These are phyloP conservation scores for Syrista parreyssii DNA, from an alignment of 2,888 invertebrate species.

Conservation along the genomic window DNA sequence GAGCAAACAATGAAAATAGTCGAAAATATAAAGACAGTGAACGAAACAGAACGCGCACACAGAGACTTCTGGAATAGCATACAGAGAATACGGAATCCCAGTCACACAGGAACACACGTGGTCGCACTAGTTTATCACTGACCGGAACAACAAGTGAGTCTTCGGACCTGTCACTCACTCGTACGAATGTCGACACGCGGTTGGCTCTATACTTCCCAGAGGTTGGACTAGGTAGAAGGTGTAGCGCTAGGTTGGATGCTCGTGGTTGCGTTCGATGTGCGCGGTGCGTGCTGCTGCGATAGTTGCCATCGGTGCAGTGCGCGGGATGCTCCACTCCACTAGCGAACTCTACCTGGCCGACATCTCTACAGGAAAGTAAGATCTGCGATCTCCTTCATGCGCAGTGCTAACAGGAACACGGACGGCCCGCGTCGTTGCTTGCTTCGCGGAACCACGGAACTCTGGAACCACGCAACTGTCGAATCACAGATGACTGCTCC, in stretches of 20 bases:
- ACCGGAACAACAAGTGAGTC: no score
- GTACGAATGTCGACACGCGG: not conserved
- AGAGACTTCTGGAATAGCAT: no score
- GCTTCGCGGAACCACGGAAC: not conserved
- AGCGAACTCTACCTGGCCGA: not conserved
- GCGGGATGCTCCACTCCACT: constrained; percentile 27
- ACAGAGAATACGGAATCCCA: no score
- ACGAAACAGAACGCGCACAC: no score
- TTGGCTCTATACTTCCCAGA: not conserved
- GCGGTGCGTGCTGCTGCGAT: constrained; percentile 49
- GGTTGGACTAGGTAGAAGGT: constrained; percentile 26
- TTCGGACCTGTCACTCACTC: no score
- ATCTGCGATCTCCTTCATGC: constrained; percentile 18
- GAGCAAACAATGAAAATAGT: no score
- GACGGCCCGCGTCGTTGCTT: constrained; percentile 26
- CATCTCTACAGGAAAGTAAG: constrained; percentile 1
- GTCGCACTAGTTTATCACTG: no score
- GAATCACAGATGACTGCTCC: not conserved
- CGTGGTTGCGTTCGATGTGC: constrained; percentile 33
- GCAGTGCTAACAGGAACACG: constrained; percentile 20
- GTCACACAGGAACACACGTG: no score
- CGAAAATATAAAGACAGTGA: no score
- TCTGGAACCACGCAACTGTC: not conserved
- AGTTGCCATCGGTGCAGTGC: constrained; percentile 54
- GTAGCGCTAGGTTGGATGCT: constrained; percentile 22